A percentile compares a stretch with the other conserved stretches of the same genome.
phyloP scores from a whole-genome alignment of 1,140 invertebrate genomes.

The Temnothorax curvispinosus region DNA sequence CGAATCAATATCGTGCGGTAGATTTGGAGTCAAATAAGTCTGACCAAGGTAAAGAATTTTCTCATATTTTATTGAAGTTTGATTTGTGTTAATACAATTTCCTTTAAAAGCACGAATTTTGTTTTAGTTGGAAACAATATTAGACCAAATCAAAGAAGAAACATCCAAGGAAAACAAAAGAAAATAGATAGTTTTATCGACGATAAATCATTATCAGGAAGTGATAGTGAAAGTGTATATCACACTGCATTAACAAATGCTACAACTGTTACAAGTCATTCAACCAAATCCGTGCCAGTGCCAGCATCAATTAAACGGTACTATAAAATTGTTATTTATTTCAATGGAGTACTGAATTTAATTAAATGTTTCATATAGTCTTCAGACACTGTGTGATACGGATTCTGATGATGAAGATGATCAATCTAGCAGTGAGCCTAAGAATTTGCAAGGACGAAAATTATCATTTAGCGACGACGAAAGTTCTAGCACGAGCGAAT shows the following conservation, averaged over 20 bases:
- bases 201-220: constrained; percentile 73
- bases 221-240: constrained; percentile 75
- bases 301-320: constrained; percentile 32
- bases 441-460: constrained; percentile 68
- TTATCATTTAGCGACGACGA: constrained; percentile 79
- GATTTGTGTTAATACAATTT: constrained; percentile 28
- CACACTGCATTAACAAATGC: constrained; percentile 79
- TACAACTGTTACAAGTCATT: constrained; percentile 50
- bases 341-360: not conserved
- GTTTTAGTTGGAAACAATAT: constrained; percentile 67
- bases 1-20: constrained; percentile 39
- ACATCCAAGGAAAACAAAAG: constrained; percentile 44
- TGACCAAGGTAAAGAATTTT: constrained; percentile 67
- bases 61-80: not conserved
- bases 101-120: constrained; percentile 22
- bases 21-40: constrained; percentile 76
- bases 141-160: constrained; percentile 51
- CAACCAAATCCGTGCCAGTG: constrained; percentile 13
- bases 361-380: constrained; percentile 61
- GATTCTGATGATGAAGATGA: constrained; percentile 76
- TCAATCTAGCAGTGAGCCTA: constrained; percentile 13
- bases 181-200: constrained; percentile 77
- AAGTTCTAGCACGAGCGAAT: constrained; percentile 82
- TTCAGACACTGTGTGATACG: constrained; percentile 78
- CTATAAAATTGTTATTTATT: not conserved